Evolutionary conservation across 2,113 vertebrate species (phyloP).

Genomic region (Tragelaphus imberbis): DNA sequence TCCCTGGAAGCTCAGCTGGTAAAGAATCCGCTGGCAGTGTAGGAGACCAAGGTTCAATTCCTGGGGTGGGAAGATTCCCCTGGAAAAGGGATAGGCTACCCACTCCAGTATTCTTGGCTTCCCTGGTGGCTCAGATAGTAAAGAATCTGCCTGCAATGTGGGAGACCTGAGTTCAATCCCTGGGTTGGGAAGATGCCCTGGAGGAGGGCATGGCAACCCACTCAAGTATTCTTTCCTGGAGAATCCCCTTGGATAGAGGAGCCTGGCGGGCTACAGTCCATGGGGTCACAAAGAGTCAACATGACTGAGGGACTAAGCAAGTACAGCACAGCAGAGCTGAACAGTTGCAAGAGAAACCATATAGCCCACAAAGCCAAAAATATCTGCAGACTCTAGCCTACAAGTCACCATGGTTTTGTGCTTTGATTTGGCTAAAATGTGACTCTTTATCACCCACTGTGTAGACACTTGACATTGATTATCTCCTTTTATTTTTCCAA

Average conservation of each 20-base stretch:
- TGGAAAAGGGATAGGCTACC: background rate
- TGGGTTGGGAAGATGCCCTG: background rate
- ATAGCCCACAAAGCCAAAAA: background rate
- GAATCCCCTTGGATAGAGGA: background rate
- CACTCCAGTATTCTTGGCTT: background rate
- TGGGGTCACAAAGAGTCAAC: background rate
- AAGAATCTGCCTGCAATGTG: background rate
- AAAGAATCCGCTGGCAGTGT: background rate
- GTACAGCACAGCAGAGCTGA: background rate
- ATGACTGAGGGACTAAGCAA: background rate
- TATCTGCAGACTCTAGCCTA: background rate
- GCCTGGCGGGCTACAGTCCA: background rate
- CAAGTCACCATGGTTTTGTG: background rate
- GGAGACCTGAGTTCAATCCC: background rate
- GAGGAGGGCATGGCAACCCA: background rate
- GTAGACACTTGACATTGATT: background rate
- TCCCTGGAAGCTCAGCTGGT: background rate
- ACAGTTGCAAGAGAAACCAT: background rate
- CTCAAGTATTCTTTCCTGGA: background rate
- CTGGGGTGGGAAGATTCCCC: background rate
- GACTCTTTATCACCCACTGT: background rate
- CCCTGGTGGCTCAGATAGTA: background rate
- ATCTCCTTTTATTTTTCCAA: conserved; percentile 13
- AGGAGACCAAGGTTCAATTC: background rate
- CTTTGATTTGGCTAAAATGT: background rate